These are phyloP conservation scores for Tachysurus vachellii DNA, from an alignment of 2,113 vertebrate genomes.

Conservation along the genomic window DNA sequence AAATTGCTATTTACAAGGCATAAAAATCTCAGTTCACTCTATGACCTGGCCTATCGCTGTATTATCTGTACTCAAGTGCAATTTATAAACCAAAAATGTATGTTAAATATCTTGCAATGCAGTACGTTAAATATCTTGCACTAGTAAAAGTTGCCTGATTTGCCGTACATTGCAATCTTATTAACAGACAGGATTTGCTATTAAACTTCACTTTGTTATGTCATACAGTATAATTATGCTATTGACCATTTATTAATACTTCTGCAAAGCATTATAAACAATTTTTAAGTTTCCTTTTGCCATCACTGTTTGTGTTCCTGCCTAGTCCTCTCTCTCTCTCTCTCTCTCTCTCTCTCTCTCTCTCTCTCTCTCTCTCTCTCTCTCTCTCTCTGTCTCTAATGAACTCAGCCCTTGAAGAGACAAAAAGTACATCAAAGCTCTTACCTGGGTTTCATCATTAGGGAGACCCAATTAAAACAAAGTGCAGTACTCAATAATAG, in stretches of 20 bases:
- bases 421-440: slow-evolving; percentile 63
- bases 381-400: slow-evolving; percentile 43
- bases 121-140: not conserved
- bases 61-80: not conserved
- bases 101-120: not conserved
- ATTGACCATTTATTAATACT: not conserved
- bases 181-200: not conserved
- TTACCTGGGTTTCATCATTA: slow-evolving; percentile 69
- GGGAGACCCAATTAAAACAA: slow-evolving; percentile 60
- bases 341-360: too few relatives aligned
- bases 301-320: not conserved
- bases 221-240: not conserved
- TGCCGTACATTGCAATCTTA: not conserved
- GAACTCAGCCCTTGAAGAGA: slow-evolving; percentile 33
- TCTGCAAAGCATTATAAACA: not conserved
- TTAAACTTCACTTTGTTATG: not conserved
- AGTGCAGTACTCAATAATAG: slow-evolving; percentile 58
- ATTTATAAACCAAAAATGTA: not conserved
- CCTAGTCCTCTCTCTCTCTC: not conserved
- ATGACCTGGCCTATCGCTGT: not conserved
- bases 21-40: not conserved
- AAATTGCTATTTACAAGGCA: not conserved
- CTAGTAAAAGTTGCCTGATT: not conserved
- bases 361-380: not conserved
- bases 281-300: not conserved